Evolutionary conservation across 2,888 invertebrate species (phyloP), one percentile per base, ranked within the genome.

Genomic region (Eristalis pertinax): DNA sequence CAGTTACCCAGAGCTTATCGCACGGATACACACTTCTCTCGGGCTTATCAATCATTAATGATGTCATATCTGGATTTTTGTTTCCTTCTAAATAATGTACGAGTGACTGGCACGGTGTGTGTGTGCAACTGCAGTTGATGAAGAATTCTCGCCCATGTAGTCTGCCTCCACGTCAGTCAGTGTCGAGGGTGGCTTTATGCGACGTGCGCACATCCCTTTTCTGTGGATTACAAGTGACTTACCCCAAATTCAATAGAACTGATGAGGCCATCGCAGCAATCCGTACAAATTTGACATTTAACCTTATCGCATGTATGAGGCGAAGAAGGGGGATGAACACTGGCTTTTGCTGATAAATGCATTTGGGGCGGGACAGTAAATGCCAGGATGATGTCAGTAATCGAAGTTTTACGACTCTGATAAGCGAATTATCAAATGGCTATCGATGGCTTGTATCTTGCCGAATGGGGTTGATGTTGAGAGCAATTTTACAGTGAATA

Each of bases 341-440:
- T 50, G 58, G 68, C 35, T 78, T 82, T 72, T 78, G 64, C 77
- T 74, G 82, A 86, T 86, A 82, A 82, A 78, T 82, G 86, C 82
- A 78, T 69, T 74, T 77, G 50, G 86, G 86, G 86, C 82, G 74
- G 69, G 82, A 32, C 32, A 77, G 69, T 80, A 85, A 85, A 85
- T 76, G 72, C 76, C 72, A 72, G 50, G 81, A 82, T 78, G 74
- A 86, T 82, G 86, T 82, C n/a, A 65, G 86, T 86, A 86, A 86
- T 86, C 86, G 86, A 82, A 75, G 86, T 86, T 86, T 82, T 86
- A 86, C 86, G 82, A 86, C 74, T 78, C 13, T 26, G 86, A 86
- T 86, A 86, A 86, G 78, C 78, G 86, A 86, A 86, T 86, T 86
- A 86, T 86, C 78, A 62, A 82, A 82, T 56, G 75, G 76, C 65